These are phyloP conservation scores for Macrotus californicus DNA, from an alignment of 2,113 vertebrate species.

Conservation along the genomic window DNA sequence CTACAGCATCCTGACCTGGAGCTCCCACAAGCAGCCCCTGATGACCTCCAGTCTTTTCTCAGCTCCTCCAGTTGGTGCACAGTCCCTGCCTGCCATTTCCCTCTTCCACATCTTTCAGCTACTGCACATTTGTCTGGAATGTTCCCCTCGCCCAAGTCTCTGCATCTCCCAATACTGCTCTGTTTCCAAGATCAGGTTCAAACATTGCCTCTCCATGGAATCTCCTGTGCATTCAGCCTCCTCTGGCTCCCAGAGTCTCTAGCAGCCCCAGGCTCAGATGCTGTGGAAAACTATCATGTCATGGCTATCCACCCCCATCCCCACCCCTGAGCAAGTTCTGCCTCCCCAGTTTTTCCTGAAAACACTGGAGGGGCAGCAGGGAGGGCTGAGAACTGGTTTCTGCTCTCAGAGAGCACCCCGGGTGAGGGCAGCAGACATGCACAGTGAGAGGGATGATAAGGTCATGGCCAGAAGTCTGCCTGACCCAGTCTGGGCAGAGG, in stretches of 20 bases:
- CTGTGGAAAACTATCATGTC: not conserved
- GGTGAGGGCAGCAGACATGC: no score
- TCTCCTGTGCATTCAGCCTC: not conserved
- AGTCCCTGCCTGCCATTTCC: not conserved
- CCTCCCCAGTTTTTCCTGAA: not conserved
- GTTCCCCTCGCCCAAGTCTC: not conserved
- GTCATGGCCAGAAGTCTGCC: not conserved
- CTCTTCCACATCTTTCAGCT: not conserved
- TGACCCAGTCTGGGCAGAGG: not conserved
- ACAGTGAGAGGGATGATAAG: not conserved
- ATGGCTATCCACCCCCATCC: no score
- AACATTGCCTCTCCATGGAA: fast-evolving
- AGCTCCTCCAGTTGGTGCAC: not conserved
- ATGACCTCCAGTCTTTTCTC: not conserved
- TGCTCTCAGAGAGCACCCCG: not conserved
- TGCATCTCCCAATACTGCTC: not conserved
- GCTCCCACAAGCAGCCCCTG: not conserved
- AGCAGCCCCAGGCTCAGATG: not conserved
- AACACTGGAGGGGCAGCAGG: not conserved
- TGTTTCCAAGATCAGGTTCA: not conserved
- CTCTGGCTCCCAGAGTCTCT: not conserved
- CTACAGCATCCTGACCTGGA: not conserved
- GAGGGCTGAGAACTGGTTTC: not conserved
- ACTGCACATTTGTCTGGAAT: not conserved
- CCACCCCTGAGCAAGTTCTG: not conserved